Percentiles rank a stretch among this genome's conserved stretches.
phyloP scores from a whole-genome alignment of 2,888 invertebrate species.

The Aproaerema taeniolella region DNA sequence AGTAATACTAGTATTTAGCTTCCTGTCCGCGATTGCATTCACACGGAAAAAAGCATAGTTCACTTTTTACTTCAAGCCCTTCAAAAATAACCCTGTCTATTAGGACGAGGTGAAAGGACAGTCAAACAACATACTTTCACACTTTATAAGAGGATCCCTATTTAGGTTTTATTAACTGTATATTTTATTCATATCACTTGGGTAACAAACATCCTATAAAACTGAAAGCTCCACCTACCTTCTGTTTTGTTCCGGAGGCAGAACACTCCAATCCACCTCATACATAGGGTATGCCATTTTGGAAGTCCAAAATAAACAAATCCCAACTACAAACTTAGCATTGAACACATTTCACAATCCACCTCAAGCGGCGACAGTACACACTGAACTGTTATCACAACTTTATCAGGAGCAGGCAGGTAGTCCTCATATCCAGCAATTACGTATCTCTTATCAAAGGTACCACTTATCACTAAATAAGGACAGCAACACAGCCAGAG shows the following conservation, averaged over 20 bases:
- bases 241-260: constrained; percentile 90
- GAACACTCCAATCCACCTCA: constrained; percentile 90
- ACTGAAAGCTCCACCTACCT: constrained; percentile 74
- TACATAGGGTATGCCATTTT: constrained; percentile 78
- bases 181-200: background rate
- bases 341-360: constrained; percentile 50
- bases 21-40: no score
- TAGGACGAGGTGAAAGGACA: no score
- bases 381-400: constrained; percentile 69
- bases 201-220: background rate
- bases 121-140: no score
- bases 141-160: no score
- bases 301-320: constrained; percentile 37
- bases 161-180: background rate
- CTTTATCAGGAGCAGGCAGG: constrained; percentile 71
- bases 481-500: constrained; percentile 68
- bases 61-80: constrained; percentile 8
- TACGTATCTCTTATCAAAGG: constrained; percentile 74
- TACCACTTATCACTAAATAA: constrained; percentile 72
- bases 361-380: constrained; percentile 57
- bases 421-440: constrained; percentile 67
- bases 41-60: constrained; percentile 1
- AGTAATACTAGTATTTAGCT: no score
- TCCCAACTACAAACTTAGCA: constrained; percentile 22
- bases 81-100: no score